Evolutionary conservation across 2,888 invertebrate species (phyloP), one percentile per base, ranked within the genome.

Genomic region (Proisotoma minuta): DNA sequence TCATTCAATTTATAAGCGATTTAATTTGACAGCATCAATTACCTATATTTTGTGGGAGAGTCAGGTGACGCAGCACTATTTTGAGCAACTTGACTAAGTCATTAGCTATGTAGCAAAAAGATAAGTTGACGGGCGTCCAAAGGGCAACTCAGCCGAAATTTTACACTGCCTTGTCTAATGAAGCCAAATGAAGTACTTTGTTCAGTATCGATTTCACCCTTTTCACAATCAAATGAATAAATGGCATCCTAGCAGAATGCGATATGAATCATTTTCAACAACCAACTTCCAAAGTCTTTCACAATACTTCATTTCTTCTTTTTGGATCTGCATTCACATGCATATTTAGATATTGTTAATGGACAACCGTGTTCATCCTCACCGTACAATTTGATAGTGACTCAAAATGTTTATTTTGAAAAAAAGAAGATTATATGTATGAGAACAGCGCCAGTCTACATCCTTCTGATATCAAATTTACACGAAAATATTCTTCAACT

Each of bases 21-120:
- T 34, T 58, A 23, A 58, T 49, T 58, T 58, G 58, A 58, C 58
- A 58, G 58, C 40, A 58, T 58, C 58, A 58, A 58, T 58, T 58
- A 58, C 28, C 27, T 48, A 34, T 22, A 39, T 29, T n/a, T 49
- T 27, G 58, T 58, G 49, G 58, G 58, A 49, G 58, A 58, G 58
- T 58, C 58, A 49, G 43, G 49, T 58, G 58, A 58, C 58, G 28
- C 49, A 26, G 58, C 58, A 58, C 22, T 20, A 58, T 58, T 57
- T 43, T 49, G 54, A 34, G 12, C 50, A 50, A 24, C 8, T n/a
- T 18, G 49, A 49, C 58, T 43, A 22, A 48, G 58, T 58, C 58
- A 58, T 58, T 59, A 59, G 28, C 49, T 51, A 59, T n/a, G n/a
- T 28, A 59, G 28, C 28, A 50, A 53, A 53, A 29, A 53, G 53